Evolutionary conservation across 2,797 vertebrate species (phyloP).

Genomic region (Darevskia mixta): DNA sequence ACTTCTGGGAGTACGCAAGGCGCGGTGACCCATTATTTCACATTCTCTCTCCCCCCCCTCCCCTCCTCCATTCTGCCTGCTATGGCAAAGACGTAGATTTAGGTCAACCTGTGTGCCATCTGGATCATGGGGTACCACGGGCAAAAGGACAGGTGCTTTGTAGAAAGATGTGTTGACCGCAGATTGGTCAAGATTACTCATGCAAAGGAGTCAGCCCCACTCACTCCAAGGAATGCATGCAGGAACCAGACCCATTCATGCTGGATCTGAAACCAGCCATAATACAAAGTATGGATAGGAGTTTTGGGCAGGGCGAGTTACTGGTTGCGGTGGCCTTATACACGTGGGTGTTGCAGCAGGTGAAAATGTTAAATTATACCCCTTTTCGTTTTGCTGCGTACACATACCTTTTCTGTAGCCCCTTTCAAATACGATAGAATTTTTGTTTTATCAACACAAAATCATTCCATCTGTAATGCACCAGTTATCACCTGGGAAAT

Average conservation of each 20-base stretch:
- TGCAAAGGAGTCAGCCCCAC: not conserved
- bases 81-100: not conserved
- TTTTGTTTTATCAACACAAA: no score
- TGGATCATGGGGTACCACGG: not conserved
- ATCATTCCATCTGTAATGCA: no score
- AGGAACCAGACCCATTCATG: not conserved
- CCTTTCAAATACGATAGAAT: not conserved
- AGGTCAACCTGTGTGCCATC: not conserved
- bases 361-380: not conserved
- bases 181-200: constrained; percentile 3
- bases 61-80: not conserved
- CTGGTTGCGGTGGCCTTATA: not conserved
- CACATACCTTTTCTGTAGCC: not conserved
- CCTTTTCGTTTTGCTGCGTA: not conserved
- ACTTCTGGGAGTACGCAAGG: not conserved
- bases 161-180: not conserved
- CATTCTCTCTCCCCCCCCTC: not conserved
- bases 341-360: not conserved
- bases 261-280: not conserved
- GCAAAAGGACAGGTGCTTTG: not conserved
- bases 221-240: no score
- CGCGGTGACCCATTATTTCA: not conserved
- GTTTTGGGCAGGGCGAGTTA: no score
- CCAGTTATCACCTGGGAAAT: not conserved
- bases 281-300: not conserved